These are phyloP conservation scores for Achlya flavicornis DNA, from an alignment of 2,888 invertebrate genomes.

Conservation along the genomic window DNA sequence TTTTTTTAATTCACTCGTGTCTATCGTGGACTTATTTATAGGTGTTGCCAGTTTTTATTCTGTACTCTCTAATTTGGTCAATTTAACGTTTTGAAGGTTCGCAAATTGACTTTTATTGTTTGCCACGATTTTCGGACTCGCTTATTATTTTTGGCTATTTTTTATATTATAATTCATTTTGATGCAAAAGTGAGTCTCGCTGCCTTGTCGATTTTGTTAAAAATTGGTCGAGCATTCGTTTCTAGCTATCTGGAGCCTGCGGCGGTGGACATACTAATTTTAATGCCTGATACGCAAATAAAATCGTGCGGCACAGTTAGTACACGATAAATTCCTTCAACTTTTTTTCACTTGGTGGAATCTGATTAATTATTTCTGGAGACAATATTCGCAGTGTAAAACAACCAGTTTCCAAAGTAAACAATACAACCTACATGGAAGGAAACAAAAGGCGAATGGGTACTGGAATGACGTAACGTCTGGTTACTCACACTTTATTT, in stretches of 20 bases:
- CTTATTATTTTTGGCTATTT: background rate
- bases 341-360: no score
- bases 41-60: constrained; percentile 50
- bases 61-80: constrained; percentile 48
- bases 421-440: background rate
- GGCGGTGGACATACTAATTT: no score
- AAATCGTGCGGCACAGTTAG: no score
- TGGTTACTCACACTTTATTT: constrained; percentile 59
- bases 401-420: background rate
- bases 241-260: no score
- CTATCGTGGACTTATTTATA: constrained; percentile 56
- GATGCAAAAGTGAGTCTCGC: no score
- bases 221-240: no score
- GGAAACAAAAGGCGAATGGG: background rate
- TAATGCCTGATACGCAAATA: no score
- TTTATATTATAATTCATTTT: background rate
- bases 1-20: constrained; percentile 54
- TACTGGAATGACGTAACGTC: constrained; percentile 23
- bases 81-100: constrained; percentile 39
- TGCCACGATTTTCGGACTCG: background rate
- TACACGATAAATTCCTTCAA: no score
- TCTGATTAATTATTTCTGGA: no score
- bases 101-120: constrained; percentile 41
- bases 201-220: no score
- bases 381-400: background rate